A percentile compares a stretch with the other conserved stretches of the same genome.
Evolutionary conservation across 1,140 invertebrate species (phyloP).

Genomic region (Odontomachus brunneus): DNA sequence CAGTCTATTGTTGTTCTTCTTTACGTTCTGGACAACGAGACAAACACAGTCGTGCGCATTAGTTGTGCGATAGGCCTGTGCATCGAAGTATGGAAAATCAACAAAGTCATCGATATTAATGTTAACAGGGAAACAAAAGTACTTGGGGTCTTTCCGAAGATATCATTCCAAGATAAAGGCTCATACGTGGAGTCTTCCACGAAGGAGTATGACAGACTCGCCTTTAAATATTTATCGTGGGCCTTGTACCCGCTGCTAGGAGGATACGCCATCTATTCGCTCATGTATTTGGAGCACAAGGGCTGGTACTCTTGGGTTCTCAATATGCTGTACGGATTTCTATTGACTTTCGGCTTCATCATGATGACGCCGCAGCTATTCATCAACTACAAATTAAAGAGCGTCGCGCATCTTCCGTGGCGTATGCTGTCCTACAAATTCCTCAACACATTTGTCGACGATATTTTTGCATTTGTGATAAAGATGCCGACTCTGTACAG

Average conservation of each 20-base stretch:
- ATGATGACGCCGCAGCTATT: slow-evolving; percentile 99
- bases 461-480: slow-evolving; percentile 99
- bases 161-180: slow-evolving; percentile 96
- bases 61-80: slow-evolving; percentile 96
- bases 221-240: slow-evolving; percentile 99
- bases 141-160: slow-evolving; percentile 92
- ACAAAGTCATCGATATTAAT: slow-evolving; percentile 96
- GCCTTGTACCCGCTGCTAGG: slow-evolving; percentile 96
- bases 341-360: slow-evolving; percentile 99
- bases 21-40: slow-evolving; percentile 99
- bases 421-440: slow-evolving; percentile 99
- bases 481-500: slow-evolving; percentile 99
- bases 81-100: slow-evolving; percentile 99
- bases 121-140: slow-evolving; percentile 91
- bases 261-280: slow-evolving; percentile 97
- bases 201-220: slow-evolving; percentile 97
- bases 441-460: slow-evolving; percentile 99
- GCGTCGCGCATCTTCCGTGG: slow-evolving; percentile 99
- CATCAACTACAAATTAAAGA: slow-evolving; percentile 99
- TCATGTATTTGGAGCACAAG: slow-evolving; percentile 99
- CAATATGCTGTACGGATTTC: slow-evolving; percentile 98
- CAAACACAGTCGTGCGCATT: slow-evolving; percentile 97
- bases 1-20: slow-evolving; percentile 97
- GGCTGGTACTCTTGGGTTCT: slow-evolving; percentile 99
- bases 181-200: slow-evolving; percentile 98